These are phyloP conservation scores for Pollenia angustigena DNA, from an alignment of 2,888 invertebrate species.

Conservation along the genomic window DNA sequence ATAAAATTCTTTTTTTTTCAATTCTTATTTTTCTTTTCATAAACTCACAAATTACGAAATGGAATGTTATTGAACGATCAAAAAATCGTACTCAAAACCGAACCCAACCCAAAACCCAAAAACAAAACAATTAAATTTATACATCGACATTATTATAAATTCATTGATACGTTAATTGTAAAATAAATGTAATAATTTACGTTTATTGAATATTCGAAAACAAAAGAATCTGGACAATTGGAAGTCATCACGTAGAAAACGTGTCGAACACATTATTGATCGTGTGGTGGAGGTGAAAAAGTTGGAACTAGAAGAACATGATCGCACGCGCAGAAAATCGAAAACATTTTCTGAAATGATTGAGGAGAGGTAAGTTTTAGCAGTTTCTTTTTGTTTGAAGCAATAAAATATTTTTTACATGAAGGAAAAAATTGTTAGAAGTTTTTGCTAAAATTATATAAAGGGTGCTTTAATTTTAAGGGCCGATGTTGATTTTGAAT, in stretches of 20 bases:
- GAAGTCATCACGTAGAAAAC: conserved; percentile 96
- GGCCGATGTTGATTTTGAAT: too few relatives aligned
- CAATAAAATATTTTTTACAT: too few relatives aligned
- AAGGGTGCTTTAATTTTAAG: too few relatives aligned
- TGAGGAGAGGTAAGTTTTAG: conserved; percentile 89
- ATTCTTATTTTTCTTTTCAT: conserved; percentile 56
- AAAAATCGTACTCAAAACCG: conserved; percentile 8
- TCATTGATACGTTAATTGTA: not conserved
- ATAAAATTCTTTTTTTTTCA: conserved; percentile 53
- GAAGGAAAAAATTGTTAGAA: not conserved
- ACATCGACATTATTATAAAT: not conserved
- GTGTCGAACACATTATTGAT: conserved; percentile 95
- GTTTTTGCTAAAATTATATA: not conserved
- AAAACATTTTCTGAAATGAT: conserved; percentile 98
- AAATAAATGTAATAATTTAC: conserved; percentile 14
- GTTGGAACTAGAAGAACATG: conserved; percentile 91
- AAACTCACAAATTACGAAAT: conserved; percentile 24
- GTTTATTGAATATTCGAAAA: conserved; percentile 67
- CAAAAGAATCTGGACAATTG: conserved; percentile 94
- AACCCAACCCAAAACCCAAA: conserved; percentile 57
- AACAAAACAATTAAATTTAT: conserved; percentile 15
- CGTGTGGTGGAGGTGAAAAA: conserved; percentile 95
- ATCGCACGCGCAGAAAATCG: conserved; percentile 90
- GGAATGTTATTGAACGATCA: conserved; percentile 6
- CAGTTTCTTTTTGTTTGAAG: not conserved